Evolutionary conservation across 1,140 invertebrate species (phyloP), one percentile per base, ranked within the genome.

Genomic region (Teleopsis dalmanni): DNA sequence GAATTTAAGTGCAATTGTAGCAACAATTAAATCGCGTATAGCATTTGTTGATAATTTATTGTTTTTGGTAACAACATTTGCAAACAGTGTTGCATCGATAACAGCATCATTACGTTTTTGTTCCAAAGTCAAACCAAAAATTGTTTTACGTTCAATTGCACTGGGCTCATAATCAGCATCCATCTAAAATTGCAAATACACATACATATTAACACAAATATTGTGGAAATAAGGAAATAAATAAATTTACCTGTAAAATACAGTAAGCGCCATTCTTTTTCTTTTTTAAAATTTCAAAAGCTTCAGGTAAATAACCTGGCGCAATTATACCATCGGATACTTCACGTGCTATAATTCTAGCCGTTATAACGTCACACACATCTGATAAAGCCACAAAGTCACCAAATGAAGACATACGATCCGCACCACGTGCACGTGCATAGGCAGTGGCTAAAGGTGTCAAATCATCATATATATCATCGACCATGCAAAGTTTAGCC

Each of bases 361-460:
- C 95, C 0, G 95, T 98, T 11, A 82, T 55, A 22, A 77, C 80
- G 74, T 99, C 96, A 71, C 95, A 99, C 3, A 73, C 61, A 63
- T 97, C 93, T 0, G 94, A 98, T 0, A 99, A 66, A 10, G 94
- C 92, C 31, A 98, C 81, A 71, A 99, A 98, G 73, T 99, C 96
- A 1, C 96, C 95, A 73, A 98, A 99, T 10, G 95, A 98, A 5
- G 93, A 97, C 96, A 99, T 98, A 45, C 96, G 80, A 72, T 99
- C 96, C 14, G 95, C 95, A 27, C 95, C 94, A 72, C 96, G 78
- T 1, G 95, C 96, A 51, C 95, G 75, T 0, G 94, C 95, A 75
- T 98, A 98, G 2, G 96, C 96, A 10, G 79, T 81, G 1, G 95
- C 93, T n/a, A 98, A 57, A 0, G 92, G 93, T 5, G 89, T 85